A percentile compares a stretch with the other conserved stretches of the same genome.
phyloP scores from a whole-genome alignment of 2,797 vertebrate species.

The Hydrocynus forskahlii region DNA sequence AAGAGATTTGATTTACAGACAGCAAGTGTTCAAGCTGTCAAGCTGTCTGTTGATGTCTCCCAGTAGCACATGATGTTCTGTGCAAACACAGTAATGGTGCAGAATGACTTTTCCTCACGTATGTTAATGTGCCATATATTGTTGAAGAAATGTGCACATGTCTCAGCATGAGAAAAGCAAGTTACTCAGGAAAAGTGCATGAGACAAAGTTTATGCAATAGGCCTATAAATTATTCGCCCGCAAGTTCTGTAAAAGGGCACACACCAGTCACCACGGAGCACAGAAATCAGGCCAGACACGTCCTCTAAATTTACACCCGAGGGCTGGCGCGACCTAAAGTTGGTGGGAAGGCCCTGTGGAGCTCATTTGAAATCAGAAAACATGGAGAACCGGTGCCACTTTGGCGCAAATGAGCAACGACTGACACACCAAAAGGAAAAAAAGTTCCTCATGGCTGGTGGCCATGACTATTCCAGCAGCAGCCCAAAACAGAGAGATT shows the following conservation, averaged over 20 bases:
- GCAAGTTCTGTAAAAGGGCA: background rate
- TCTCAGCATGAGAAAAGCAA: too few relatives aligned
- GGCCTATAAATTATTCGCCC: background rate
- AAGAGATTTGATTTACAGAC: too few relatives aligned
- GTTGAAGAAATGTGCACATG: too few relatives aligned
- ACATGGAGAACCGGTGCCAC: background rate
- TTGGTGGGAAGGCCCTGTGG: background rate
- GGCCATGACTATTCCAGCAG: conserved; percentile 32
- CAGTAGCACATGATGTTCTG: too few relatives aligned
- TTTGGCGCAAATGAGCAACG: background rate
- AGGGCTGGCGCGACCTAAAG: background rate
- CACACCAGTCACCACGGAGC: background rate
- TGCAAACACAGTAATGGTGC: too few relatives aligned
- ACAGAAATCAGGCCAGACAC: background rate
- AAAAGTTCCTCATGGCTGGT: conserved; percentile 1
- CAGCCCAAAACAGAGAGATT: conserved; percentile 43
- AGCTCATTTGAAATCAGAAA: background rate
- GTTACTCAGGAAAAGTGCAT: too few relatives aligned
- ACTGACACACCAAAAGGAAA: background rate
- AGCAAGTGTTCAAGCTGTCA: too few relatives aligned
- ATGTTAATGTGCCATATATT: too few relatives aligned
- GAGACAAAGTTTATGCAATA: background rate
- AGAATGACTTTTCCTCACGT: too few relatives aligned
- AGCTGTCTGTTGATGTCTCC: too few relatives aligned
- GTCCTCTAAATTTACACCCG: background rate